phyloP scores from a whole-genome alignment of 2,113 vertebrate species.

The Alectura lathami region DNA sequence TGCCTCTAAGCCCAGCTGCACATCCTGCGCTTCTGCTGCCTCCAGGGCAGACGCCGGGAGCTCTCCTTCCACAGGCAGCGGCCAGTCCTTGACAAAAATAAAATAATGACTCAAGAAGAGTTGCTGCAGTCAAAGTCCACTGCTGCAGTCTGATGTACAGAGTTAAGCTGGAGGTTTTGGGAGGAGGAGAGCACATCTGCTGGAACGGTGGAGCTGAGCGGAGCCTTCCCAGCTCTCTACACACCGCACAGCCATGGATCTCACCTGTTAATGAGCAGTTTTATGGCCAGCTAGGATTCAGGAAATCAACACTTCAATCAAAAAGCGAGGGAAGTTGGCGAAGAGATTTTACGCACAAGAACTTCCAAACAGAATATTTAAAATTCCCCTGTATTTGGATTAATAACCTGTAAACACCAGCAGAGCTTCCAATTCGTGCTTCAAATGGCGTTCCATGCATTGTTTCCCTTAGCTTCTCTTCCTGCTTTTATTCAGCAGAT shows the following conservation, averaged over 20 bases:
- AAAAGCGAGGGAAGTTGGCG: background rate
- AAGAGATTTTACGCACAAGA: background rate
- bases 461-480: conserved; percentile 38
- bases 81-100: background rate
- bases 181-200: background rate
- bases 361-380: background rate
- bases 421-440: background rate
- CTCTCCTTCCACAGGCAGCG: background rate
- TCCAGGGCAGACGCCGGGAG: background rate
- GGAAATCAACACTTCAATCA: background rate
- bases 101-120: background rate
- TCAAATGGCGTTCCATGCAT: background rate
- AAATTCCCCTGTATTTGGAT: background rate
- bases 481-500: conserved; percentile 60
- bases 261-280: background rate
- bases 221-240: rapidly evolving
- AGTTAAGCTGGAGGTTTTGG: background rate
- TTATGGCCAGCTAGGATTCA: background rate
- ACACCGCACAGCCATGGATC: rapidly evolving
- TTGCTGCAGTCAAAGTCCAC: background rate
- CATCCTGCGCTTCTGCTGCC: rapidly evolving
- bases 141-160: background rate
- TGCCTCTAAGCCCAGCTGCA: background rate
- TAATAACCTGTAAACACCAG: background rate
- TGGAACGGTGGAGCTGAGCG: background rate